Evolutionary conservation across 2,113 vertebrate species (phyloP).

Genomic region (Rafetus swinhoei): DNA sequence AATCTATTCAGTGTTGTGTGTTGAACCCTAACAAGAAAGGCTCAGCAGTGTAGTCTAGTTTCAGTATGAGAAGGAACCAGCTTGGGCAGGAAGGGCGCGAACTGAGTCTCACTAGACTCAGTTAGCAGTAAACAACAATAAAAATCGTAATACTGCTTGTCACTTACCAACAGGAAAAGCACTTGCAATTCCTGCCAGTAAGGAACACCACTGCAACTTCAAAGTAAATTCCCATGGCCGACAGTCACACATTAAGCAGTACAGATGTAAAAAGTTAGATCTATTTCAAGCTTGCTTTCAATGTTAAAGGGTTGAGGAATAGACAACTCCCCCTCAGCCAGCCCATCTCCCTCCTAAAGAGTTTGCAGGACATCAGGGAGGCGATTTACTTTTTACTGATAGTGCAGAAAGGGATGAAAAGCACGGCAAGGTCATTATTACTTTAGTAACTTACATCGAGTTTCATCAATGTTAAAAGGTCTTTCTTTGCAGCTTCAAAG

Average conservation of each 20-base stretch:
- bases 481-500: conserved; percentile 91
- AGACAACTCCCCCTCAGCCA: neutral
- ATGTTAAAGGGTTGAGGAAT: neutral
- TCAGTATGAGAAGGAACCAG: too few species aligned
- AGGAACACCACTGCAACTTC: neutral
- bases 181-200: neutral
- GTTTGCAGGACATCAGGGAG: neutral
- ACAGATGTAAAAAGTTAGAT: neutral
- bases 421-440: neutral
- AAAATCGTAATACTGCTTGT: neutral
- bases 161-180: neutral
- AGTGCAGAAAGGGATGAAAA: conserved; percentile 20
- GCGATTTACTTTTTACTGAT: neutral
- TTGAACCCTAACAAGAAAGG: neutral
- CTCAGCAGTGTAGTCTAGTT: neutral
- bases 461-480: conserved; percentile 89
- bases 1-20: neutral
- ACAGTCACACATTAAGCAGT: neutral
- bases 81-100: too few species aligned
- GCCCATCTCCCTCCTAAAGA: neutral
- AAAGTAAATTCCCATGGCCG: neutral
- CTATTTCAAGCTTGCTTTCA: conserved; percentile 31
- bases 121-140: neutral
- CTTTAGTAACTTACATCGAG: conserved; percentile 83
- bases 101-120: neutral